Evolutionary conservation across 1,140 invertebrate genomes (phyloP), one percentile per base, ranked within the genome.

Genomic region (Coboldia fuscipes): DNA sequence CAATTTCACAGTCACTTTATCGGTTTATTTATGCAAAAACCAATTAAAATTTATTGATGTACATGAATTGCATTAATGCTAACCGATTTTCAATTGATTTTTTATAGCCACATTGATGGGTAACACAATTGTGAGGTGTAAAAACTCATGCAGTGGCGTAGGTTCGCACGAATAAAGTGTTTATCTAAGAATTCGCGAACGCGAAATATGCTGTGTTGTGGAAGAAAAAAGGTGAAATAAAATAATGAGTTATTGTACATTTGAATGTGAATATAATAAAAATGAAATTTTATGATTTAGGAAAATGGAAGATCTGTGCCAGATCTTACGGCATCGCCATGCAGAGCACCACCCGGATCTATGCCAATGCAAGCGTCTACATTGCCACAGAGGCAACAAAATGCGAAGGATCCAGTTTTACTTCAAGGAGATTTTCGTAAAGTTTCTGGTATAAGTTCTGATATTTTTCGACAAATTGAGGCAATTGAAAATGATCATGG

Each of bases 381-480:
- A 46, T 29, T 45, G 42, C 14, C 43, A 43, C 33, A 41, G 41
- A 54, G 51, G 48, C 49, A 56, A 51, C 51, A 53, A 54, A 63
- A 72, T 57, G 63, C 68, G 60, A 68, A 74, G 62, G 67, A 75
- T 45, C 81, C 82, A 46, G 86, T 89, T 72, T 80, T 92, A 54
- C 70, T 89, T 56, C 82, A 89, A 59, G 78, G 82, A 43, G 84
- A 89, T 57, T 92, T 92, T 62, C 70, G 84, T 49, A 90, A 90
- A 70, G 84, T 84, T 24, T 56, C 50, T 36, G 86, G 86, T 45
- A 90, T 93, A 45, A 89, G 83, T 51, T 82, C 79, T 45, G 86
- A 92, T 61, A 88, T 92, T 58, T 93, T 92, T 65, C 79, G 85
- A 42, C 85, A 92, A 66, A 83, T 93, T 65, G 85, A 93, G 63